Evolutionary conservation across 2,888 invertebrate genomes (phyloP), one percentile per base, ranked within the genome.

Genomic region (Catonia carolina): DNA sequence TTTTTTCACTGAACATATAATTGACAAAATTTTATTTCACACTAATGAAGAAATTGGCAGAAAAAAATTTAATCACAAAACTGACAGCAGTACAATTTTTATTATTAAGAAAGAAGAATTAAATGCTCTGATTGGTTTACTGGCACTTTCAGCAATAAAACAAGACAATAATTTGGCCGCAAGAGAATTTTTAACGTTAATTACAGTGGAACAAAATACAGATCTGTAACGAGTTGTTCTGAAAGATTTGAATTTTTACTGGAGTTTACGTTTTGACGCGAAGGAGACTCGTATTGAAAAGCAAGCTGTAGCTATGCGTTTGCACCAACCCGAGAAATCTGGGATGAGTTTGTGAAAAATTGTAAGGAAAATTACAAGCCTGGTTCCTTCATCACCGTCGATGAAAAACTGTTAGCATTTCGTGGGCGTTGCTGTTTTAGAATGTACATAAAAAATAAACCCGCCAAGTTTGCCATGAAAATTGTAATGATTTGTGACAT

Each of bases 381-480:
- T 1, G 52, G 59, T n/a, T 31, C 55, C 52, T 60, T 60, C 52
- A 55, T 59, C 8, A 66, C 62, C 7, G 58, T 67, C 7, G 66
- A 66, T 22, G 62, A 67, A 51, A 63, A 64, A 48, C 37, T 65
- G 12, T 47, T 66, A 20, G 33, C 51, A 20, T 68, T 65, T 56
- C 55, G 61, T 15, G 66, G 64, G 14, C 42, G 61, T 33, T 64
- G 62, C 36, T 22, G 31, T 14, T 66, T 64, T 39, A 56, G 60
- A 53, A 60, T 65, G 41, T 66, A 65, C 51, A 60, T 65, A 12
- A 60, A 62, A 1, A 55, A 52, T n/a, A 66, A 67, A 48, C 61
- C 64, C 2, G 62, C 59, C 23, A 63, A 61, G 49, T 65, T 65
- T 53, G 63, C 64, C 2, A 15, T 67, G 12, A 67, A 66, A 62